phyloP scores from a whole-genome alignment of 1,140 invertebrate genomes.

The Drosophila equinoxialis region DNA sequence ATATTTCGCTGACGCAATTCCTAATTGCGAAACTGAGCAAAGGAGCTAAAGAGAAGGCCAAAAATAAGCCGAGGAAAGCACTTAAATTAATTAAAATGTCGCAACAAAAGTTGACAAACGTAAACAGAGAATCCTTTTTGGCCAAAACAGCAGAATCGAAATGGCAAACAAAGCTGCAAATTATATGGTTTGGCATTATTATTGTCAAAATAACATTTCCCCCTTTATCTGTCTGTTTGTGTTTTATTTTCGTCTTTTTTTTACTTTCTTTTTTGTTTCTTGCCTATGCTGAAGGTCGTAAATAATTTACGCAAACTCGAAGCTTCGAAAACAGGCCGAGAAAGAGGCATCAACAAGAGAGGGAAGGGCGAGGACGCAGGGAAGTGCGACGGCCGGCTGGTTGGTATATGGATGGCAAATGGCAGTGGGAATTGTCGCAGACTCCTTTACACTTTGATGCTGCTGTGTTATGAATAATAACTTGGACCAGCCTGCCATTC shows the following conservation, averaged over 20 bases:
- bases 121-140: conserved; percentile 58
- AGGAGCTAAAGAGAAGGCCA: conserved; percentile 34
- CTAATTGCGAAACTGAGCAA: conserved; percentile 60
- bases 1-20: conserved; percentile 67
- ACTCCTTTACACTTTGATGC: conserved; percentile 80
- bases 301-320: conserved; percentile 78
- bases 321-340: conserved; percentile 25
- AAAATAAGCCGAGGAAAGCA: conserved; percentile 71
- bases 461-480: conserved; percentile 81
- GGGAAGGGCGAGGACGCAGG: not conserved
- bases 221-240: conserved; percentile 5
- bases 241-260: conserved; percentile 28
- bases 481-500: conserved; percentile 51
- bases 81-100: conserved; percentile 76
- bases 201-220: conserved; percentile 63
- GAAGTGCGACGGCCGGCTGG: not conserved
- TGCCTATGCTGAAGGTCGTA: conserved; percentile 52
- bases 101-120: conserved; percentile 47
- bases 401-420: conserved; percentile 43
- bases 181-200: conserved; percentile 70
- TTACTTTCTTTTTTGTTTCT: conserved; percentile 25
- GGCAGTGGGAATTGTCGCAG: conserved; percentile 78
- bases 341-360: too few relatives aligned
- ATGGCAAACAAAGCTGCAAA: conserved; percentile 67
- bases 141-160: conserved; percentile 55